Conservation (phyloP, 2,797 vertebrate species). For the Ceyx erithaca region DNA sequence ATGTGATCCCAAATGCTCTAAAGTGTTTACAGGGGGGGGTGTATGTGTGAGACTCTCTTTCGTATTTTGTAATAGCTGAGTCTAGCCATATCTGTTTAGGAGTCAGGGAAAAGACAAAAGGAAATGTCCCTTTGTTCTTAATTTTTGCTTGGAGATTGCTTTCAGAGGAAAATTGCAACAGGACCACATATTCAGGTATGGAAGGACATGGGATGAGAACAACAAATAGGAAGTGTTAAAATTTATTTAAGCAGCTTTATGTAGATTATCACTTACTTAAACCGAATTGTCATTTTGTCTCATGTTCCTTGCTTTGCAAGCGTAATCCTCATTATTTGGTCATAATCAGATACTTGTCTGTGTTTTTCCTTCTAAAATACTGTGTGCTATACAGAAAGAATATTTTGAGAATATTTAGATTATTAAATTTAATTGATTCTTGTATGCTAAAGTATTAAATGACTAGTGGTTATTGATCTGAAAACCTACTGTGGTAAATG, state of each 20-base stretch:
- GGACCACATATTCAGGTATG: background rate
- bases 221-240: background rate
- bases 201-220: rapidly evolving
- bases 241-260: background rate
- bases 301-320: background rate
- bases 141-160: background rate
- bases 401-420: background rate
- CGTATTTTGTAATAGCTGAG: background rate
- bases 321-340: background rate
- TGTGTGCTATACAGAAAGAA: background rate
- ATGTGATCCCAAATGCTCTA: background rate
- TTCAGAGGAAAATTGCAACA: background rate
- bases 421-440: background rate
- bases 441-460: background rate
- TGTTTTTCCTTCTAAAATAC: background rate
- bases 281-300: background rate
- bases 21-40: background rate
- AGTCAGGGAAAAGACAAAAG: background rate
- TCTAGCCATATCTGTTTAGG: background rate
- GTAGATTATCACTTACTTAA: background rate
- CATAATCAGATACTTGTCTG: background rate
- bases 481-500: background rate
- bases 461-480: background rate
- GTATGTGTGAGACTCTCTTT: background rate
- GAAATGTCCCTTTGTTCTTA: background rate